Percentiles rank a stretch among this genome's conserved stretches.
These are phyloP conservation scores for Diplazon laetatorius DNA, from an alignment of 2,888 invertebrate genomes.

Conservation along the genomic window DNA sequence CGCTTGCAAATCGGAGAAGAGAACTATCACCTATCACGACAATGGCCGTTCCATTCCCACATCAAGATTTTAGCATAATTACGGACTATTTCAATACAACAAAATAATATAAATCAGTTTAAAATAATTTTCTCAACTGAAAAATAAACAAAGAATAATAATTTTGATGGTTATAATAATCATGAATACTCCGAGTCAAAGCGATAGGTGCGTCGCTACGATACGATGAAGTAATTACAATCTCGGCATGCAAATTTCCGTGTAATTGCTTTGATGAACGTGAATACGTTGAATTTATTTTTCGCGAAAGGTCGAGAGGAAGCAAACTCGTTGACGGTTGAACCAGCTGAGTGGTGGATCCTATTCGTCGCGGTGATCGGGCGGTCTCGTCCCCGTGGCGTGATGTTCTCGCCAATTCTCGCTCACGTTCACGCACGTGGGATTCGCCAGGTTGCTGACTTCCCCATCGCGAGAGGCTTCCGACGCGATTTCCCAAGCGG, in stretches of 20 bases:
- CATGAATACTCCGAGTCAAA: background rate
- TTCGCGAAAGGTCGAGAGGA: constrained; percentile 34
- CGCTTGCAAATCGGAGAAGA: background rate
- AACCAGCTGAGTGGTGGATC: constrained; percentile 7
- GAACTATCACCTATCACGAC: background rate
- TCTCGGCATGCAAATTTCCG: constrained; percentile 52
- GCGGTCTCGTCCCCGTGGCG: constrained; percentile 11
- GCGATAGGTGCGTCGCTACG: constrained; percentile 29
- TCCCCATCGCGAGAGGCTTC: background rate
- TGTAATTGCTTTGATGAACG: constrained; percentile 52
- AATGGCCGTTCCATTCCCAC: background rate
- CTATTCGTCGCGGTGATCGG: constrained; percentile 58
- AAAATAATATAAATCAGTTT: background rate
- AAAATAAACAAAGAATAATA: background rate
- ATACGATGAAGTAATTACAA: constrained; percentile 42
- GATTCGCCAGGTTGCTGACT: constrained; percentile 2
- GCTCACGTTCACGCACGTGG: constrained; percentile 7
- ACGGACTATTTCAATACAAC: background rate
- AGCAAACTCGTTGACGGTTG: constrained; percentile 45
- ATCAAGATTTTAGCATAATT: background rate
- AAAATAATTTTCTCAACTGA: background rate
- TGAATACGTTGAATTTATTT: constrained; percentile 51
- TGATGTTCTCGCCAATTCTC: background rate
- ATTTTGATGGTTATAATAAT: background rate
- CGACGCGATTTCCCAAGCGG: too few relatives aligned